These are phyloP conservation scores for Asarcornis scutulata DNA, from an alignment of 2,113 vertebrate genomes.

Conservation along the genomic window DNA sequence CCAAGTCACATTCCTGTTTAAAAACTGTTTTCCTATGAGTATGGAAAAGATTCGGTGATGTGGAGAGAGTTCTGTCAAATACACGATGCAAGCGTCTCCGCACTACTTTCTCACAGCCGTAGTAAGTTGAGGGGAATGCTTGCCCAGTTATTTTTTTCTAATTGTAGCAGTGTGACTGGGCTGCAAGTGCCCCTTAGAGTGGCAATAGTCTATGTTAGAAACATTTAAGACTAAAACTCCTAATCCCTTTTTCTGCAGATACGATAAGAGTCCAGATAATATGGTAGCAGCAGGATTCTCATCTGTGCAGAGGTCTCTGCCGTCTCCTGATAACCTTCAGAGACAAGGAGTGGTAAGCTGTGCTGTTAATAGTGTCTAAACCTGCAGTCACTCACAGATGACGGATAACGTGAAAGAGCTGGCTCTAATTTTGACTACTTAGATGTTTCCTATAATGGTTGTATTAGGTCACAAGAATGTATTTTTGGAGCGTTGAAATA, in stretches of 20 bases:
- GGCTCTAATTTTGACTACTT: fast-evolving
- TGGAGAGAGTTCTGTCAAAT: neutral
- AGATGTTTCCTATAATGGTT: too few species aligned
- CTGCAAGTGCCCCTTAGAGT: fast-evolving
- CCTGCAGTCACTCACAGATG: fast-evolving
- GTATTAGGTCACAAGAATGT: fast-evolving
- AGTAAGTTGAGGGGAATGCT: fast-evolving
- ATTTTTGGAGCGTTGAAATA: neutral
- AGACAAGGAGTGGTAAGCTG: slow-evolving; percentile 85
- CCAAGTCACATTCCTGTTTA: neutral
- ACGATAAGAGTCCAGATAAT: slow-evolving; percentile 73
- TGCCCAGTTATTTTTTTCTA: fast-evolving
- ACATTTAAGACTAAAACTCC: neutral
- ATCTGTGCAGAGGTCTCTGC: slow-evolving; percentile 75
- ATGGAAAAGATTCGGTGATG: fast-evolving
- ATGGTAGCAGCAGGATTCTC: slow-evolving; percentile 62
- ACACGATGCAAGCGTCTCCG: fast-evolving
- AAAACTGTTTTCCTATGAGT: neutral
- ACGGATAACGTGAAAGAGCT: fast-evolving
- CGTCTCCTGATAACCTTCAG: slow-evolving; percentile 83
- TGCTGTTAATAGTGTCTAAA: neutral
- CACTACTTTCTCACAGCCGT: fast-evolving
- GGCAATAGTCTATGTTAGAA: neutral
- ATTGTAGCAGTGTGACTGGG: fast-evolving
- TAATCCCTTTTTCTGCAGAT: slow-evolving; percentile 50